A percentile compares a stretch with the other conserved stretches of the same genome.
phyloP scores from a whole-genome alignment of 1,140 invertebrate genomes.

The Odontomachus brunneus region DNA sequence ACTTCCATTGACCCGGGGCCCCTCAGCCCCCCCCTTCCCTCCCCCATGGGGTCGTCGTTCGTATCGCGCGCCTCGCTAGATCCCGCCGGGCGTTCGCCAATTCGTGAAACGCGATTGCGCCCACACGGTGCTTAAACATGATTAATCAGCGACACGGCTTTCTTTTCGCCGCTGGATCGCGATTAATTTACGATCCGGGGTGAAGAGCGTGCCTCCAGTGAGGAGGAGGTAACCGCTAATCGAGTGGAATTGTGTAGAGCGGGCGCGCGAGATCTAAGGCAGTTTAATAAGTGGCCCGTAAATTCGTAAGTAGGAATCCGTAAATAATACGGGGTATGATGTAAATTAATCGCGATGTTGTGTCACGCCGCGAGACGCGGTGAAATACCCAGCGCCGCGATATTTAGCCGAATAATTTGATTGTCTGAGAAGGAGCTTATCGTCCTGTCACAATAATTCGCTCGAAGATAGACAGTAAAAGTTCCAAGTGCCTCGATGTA shows the following conservation, averaged over 20 bases:
- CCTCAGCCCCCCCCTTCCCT: too few relatives aligned
- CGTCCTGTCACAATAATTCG: constrained; percentile 56
- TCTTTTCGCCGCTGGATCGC: background rate
- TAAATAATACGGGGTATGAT: background rate
- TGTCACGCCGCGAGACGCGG: background rate
- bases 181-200: background rate
- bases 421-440: constrained; percentile 37
- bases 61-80: constrained; percentile 9
- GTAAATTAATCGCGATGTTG: background rate
- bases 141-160: constrained; percentile 5
- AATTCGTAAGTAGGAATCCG: background rate
- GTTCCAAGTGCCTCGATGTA: constrained; percentile 41
- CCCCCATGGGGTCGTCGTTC: too few relatives aligned
- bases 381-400: background rate
- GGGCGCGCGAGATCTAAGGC: too few relatives aligned
- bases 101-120: constrained; percentile 13
- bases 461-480: constrained; percentile 32
- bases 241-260: too few relatives aligned
- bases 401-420: constrained; percentile 47
- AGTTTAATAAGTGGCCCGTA: too few relatives aligned
- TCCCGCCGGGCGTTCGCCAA: constrained; percentile 30
- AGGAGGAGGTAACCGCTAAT: too few relatives aligned
- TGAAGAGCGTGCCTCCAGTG: too few relatives aligned
- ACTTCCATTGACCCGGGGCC: constrained; percentile 24
- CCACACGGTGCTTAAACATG: constrained; percentile 6